Evolutionary conservation across 2,888 invertebrate genomes (phyloP).

Genomic region (Sepiola atlantica): DNA sequence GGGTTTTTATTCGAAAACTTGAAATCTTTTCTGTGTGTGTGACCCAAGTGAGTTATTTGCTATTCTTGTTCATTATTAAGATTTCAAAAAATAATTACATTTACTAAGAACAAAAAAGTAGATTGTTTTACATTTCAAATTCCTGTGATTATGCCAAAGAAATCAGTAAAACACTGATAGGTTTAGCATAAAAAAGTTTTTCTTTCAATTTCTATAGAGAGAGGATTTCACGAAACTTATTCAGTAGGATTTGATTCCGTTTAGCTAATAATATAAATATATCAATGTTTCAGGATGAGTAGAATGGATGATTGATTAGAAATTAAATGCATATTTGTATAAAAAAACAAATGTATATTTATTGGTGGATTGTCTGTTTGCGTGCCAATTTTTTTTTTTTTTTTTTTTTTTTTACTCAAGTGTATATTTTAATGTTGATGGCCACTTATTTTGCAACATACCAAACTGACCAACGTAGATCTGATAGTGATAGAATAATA

Average conservation of each 20-base stretch:
- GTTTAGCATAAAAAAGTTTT: background rate
- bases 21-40: background rate
- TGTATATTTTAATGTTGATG: no score
- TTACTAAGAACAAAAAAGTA: background rate
- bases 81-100: background rate
- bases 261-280: no score
- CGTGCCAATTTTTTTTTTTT: no score
- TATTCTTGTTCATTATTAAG: background rate
- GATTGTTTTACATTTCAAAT: background rate
- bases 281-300: background rate
- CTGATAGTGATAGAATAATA: no score
- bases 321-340: no score
- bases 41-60: background rate
- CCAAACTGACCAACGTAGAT: no score
- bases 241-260: background rate
- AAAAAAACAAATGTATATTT: background rate
- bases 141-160: background rate
- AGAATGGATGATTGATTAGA: background rate
- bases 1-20: no score
- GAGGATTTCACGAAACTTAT: background rate
- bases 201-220: background rate
- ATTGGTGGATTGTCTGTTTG: no score
- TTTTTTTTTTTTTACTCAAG: no score
- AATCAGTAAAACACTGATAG: background rate
- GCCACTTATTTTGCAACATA: no score